phyloP scores from a whole-genome alignment of 2,113 vertebrate species.

The Pterocles gutturalis region DNA sequence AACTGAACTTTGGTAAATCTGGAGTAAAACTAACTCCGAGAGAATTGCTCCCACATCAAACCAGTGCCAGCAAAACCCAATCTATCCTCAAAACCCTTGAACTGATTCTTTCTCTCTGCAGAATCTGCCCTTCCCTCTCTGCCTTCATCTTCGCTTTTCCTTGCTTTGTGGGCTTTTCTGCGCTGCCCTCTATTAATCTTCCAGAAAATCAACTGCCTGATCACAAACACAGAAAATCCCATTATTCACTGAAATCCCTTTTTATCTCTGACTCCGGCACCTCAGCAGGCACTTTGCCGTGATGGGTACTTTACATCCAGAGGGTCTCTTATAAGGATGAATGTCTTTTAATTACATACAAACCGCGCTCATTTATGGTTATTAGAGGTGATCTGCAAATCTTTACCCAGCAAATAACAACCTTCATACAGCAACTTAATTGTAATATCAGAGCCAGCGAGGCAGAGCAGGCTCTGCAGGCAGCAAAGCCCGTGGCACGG shows the following conservation, averaged over 20 bases:
- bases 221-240: background rate
- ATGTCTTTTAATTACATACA: conserved; percentile 7
- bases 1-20: background rate
- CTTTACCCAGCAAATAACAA: background rate
- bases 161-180: background rate
- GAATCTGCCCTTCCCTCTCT: background rate
- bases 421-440: background rate
- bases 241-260: background rate
- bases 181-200: background rate
- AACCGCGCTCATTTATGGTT: background rate
- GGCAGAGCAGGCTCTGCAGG: background rate
- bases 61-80: background rate
- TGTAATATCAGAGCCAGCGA: background rate
- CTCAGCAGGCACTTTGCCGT: background rate
- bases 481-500: background rate
- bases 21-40: background rate
- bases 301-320: background rate
- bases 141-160: background rate
- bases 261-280: background rate
- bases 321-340: background rate
- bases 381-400: background rate
- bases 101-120: background rate
- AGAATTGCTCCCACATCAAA: background rate
- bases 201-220: conserved; percentile 5
- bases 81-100: background rate